A percentile compares a stretch with the other conserved stretches of the same genome.
phyloP scores from a whole-genome alignment of 2,113 vertebrate genomes.

The Paracyprichromis sp. region DNA sequence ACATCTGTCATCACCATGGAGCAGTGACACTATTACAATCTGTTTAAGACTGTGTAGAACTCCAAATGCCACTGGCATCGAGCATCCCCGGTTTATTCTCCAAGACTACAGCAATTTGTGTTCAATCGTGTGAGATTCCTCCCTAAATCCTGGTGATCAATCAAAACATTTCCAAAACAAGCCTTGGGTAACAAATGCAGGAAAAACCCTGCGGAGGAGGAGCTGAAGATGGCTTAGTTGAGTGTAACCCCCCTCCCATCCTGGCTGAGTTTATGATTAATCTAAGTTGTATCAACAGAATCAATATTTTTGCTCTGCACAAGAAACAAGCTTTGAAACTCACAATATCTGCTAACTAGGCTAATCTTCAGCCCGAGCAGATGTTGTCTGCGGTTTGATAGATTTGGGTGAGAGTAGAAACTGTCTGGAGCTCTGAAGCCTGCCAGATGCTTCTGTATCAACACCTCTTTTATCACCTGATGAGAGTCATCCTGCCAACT shows the following conservation, averaged over 20 bases:
- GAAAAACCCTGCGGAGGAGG: constrained; percentile 45
- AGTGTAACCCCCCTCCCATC: neutral
- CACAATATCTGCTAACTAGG: constrained; percentile 29
- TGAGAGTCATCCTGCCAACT: constrained; percentile 63
- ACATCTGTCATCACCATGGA: constrained; percentile 5
- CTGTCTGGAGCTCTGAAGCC: constrained; percentile 49
- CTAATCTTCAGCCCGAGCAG: constrained; percentile 10
- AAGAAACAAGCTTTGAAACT: constrained; percentile 19
- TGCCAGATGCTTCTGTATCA: constrained; percentile 66
- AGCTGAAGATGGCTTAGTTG: neutral
- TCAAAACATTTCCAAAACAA: constrained; percentile 54
- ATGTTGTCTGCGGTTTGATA: constrained; percentile 36
- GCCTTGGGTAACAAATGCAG: constrained; percentile 47
- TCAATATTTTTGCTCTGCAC: neutral
- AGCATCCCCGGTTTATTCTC: constrained; percentile 18
- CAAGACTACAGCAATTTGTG: constrained; percentile 45
- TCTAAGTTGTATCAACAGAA: constrained; percentile 18
- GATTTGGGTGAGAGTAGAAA: constrained; percentile 47
- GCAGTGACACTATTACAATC: neutral
- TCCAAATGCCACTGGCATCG: constrained; percentile 9
- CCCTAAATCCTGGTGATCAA: constrained; percentile 57
- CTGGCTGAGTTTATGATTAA: constrained; percentile 3
- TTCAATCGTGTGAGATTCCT: constrained; percentile 58
- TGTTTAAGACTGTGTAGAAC: neutral
- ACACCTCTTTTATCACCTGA: constrained; percentile 70